These are phyloP conservation scores for Proales similis DNA, from an alignment of 1,140 invertebrate species.

Conservation along the genomic window DNA sequence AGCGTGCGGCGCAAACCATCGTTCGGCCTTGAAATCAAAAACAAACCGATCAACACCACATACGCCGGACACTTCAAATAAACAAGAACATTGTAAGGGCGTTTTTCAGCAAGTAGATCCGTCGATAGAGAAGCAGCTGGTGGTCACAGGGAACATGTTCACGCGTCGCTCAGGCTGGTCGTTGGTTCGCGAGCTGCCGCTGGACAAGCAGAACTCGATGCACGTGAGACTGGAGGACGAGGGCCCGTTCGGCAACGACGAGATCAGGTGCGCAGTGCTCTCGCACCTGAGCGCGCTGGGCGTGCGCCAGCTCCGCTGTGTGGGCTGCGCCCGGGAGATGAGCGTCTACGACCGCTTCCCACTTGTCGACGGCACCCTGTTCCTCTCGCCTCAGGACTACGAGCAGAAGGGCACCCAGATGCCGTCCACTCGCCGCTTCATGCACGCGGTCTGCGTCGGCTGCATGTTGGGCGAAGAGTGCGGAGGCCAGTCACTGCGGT, in stretches of 20 bases:
- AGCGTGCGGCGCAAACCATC: no score
- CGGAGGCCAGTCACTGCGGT: conserved; percentile 2
- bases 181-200: conserved; percentile 83
- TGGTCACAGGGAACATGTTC: conserved; percentile 63
- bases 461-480: conserved; percentile 1
- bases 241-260: conserved; percentile 90
- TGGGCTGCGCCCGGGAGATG: conserved; percentile 74
- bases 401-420: background rate
- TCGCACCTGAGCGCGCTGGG: conserved; percentile 76
- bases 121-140: no score
- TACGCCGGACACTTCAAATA: no score
- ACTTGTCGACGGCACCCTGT: conserved; percentile 90
- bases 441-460: conserved; percentile 6
- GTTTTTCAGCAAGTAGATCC: no score
- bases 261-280: conserved; percentile 83
- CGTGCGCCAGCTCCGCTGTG: conserved; percentile 68
- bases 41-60: no score
- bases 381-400: conserved; percentile 68
- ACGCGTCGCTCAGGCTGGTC: conserved; percentile 81
- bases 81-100: no score
- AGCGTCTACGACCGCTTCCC: conserved; percentile 91
- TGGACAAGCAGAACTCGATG: conserved; percentile 87
- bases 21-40: no score
- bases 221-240: conserved; percentile 81
- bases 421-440: conserved; percentile 1